Evolutionary conservation across 2,113 vertebrate species (phyloP).

Genomic region (Panurus biarmicus): DNA sequence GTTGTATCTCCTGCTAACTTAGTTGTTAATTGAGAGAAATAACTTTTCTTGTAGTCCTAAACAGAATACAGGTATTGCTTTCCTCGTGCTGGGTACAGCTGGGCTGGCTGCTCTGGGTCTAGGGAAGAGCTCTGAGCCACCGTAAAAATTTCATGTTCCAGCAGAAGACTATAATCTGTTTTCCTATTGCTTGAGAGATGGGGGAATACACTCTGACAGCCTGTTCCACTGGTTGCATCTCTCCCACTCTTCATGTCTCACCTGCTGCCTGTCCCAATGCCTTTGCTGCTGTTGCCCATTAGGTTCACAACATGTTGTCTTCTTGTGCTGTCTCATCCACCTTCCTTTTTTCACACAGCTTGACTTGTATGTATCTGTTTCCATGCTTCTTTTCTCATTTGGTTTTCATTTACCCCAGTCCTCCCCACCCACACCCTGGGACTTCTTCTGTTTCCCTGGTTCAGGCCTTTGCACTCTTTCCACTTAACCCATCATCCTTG

Average conservation of each 20-base stretch:
- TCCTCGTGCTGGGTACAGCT: not conserved
- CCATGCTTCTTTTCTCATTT: not conserved
- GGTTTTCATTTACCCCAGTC: not conserved
- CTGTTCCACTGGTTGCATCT: rapidly evolving
- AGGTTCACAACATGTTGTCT: not conserved
- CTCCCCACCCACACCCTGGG: not conserved
- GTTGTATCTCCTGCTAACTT: not conserved
- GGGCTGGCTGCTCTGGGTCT: not conserved
- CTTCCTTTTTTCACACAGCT: not conserved
- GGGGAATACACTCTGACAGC: not conserved
- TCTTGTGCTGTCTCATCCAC: not conserved
- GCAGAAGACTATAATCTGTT: not conserved
- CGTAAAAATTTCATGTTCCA: not conserved
- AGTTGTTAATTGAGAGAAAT: not conserved
- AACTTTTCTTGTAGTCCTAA: not conserved
- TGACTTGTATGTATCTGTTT: not conserved
- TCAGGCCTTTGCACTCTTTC: not conserved
- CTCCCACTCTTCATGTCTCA: not conserved
- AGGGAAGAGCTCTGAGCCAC: not conserved
- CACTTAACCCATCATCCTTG: not conserved
- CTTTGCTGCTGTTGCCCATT: not conserved
- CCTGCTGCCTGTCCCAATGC: not conserved
- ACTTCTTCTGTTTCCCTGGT: not conserved
- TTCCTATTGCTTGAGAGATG: rapidly evolving
- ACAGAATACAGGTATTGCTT: not conserved